Evolutionary conservation across 2,888 invertebrate species (phyloP), one percentile per base, ranked within the genome.

Genomic region (Metellina segmentata): DNA sequence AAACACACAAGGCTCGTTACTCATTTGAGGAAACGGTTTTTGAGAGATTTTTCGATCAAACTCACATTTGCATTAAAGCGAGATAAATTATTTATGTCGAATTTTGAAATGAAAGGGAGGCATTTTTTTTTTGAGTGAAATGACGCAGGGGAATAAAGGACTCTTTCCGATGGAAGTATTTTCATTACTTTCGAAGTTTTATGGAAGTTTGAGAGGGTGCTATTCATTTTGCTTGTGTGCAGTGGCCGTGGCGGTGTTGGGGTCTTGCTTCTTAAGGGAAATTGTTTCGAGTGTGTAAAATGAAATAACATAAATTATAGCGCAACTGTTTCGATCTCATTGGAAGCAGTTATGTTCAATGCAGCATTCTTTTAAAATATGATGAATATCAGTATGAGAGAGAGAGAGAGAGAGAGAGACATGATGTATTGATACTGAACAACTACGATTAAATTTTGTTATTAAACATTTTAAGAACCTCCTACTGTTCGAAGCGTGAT

Each of bases 21-120:
- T 81, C 81, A 61, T 88, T 77, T 77, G 34, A 52, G 20, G 51
- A 74, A 75, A 88, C 81, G 51, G 48, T 81, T 88, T 88, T 88
- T 81, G 88, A 75, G 81, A 75, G 69, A 75, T 88, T 81, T 88
- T 81, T 81, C 81, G 74, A 88, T 88, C 88, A 88, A 88, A 88
- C 53, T 81, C 81, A 61, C 88, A 81, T 88, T 88, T 88, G 88
- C 81, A 81, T 88, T 81, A 81, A 69, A 52, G 75, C 75, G 75
- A n/a, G 88, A 81, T 87, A 87, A 87, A 87, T 87, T 87, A 81
- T 87, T 87, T 87, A 86, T 86, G 77, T 34, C 34, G 34, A 34
- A 34, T 2, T 34, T 34, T 34, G 69, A 19, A 34, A 61, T 7
- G 71, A 8, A 49, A 82, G 20, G 61, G 75, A 11, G 53, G 34